Base-by-base conservation (phyloP, 2,797 vertebrate species). In the Poecile montanus region DNA sequence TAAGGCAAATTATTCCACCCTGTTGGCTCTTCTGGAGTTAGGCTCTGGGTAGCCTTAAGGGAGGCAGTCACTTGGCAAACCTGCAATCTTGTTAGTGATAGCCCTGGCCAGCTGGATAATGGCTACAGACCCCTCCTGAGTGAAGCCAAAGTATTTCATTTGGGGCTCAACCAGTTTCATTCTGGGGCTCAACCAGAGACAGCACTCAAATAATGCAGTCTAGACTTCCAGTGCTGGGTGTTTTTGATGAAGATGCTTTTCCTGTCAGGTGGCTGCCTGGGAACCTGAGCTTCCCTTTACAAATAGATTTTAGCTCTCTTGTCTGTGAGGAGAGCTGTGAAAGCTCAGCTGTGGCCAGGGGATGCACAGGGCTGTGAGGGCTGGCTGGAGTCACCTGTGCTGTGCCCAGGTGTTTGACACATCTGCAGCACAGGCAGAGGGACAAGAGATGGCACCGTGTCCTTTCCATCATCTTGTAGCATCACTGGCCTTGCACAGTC, bases 181-280 rank as follows among this genome's bases (percentile, higher is more conserved):
- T 38, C 78, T 71, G 63, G 38, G 44, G 38, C 65, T 89, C 78
- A 71, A 18, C 36, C 75, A 58, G 67, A 76, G 47, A 20, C 70
- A 68, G 61, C 47, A 51, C 51, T 83, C 63, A 50, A 53, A 75
- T 83, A 81, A 68, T 62, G 18, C 30, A 75, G 76, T 85, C 85
- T 85, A 91, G 89, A 89, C 62, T 89, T 79, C 27, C 40, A 57
- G 76, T 45, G 38, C 60, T 84, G 40, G 54, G 5, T 88, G 62
- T 62, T 72, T 87, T 92, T 91, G 84, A n/a, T 72, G 63, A 85
- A 84, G 79, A 65, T 88, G 67, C 40, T 81, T 95, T 81, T 85
- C 48, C 48, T 76, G 76, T 91, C 66, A 62, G 85, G 62, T 80
- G 68, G 61, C 92, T 94, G 82, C 79, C 78, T 77, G 65, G 79